Percentiles rank a stretch among this genome's conserved stretches.
These are phyloP conservation scores for Rhinogobius similis DNA, from an alignment of 2,113 vertebrate species.

Conservation along the genomic window DNA sequence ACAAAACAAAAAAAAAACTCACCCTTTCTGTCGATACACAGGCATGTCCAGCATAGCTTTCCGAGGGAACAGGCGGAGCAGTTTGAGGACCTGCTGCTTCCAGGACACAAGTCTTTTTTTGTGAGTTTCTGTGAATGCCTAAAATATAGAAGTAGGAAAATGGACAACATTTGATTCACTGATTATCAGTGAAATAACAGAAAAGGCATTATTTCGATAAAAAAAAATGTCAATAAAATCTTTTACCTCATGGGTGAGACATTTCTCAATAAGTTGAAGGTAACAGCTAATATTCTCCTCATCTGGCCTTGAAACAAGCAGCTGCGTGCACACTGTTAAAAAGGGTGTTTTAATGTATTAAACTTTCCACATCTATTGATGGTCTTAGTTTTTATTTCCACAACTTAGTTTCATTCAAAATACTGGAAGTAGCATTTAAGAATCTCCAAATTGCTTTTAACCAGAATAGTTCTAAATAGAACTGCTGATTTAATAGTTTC, in stretches of 20 bases:
- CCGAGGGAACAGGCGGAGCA: constrained; percentile 89
- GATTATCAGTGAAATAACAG: not conserved
- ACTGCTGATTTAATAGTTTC: too few relatives aligned
- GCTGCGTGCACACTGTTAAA: constrained; percentile 87
- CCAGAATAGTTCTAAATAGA: too few relatives aligned
- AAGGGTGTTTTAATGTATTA: not conserved
- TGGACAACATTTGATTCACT: not conserved
- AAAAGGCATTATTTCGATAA: not conserved
- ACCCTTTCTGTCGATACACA: constrained; percentile 92
- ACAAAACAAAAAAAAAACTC: constrained; percentile 14
- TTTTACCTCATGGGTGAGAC: constrained; percentile 89
- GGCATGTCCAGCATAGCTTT: constrained; percentile 90
- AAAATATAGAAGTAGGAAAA: constrained; percentile 10
- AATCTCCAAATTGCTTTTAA: too few relatives aligned
- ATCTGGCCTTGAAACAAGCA: constrained; percentile 91
- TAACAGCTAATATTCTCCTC: constrained; percentile 95
- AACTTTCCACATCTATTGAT: too few relatives aligned
- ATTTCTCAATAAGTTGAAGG: constrained; percentile 94
- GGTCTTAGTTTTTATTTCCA: not conserved
- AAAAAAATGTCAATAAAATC: not conserved
- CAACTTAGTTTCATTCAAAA: too few relatives aligned
- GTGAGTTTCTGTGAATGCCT: constrained; percentile 95
- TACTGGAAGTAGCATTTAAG: too few relatives aligned
- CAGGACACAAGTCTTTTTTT: constrained; percentile 91
- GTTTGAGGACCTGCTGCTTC: constrained; percentile 95